phyloP scores from a whole-genome alignment of 2,797 vertebrate genomes.

The Myripristis jacobus region DNA sequence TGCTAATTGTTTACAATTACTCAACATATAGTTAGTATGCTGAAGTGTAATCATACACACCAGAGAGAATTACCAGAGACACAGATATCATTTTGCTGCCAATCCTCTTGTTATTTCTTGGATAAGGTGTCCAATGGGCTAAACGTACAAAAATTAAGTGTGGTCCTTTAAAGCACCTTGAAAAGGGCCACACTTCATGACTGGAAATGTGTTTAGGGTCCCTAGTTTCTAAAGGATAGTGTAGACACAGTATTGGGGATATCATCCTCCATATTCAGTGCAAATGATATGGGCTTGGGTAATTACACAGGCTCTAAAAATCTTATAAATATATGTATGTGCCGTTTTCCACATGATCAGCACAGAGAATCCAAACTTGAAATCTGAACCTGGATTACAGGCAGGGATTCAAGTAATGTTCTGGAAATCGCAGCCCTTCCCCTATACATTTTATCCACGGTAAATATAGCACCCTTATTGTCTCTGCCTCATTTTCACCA shows the following conservation, averaged over 20 bases:
- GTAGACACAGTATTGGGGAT: conserved; percentile 43
- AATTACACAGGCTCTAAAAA: conserved; percentile 46
- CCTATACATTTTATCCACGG: neutral
- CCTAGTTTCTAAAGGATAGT: conserved; percentile 36
- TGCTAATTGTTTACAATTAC: neutral
- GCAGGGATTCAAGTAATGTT: conserved; percentile 27
- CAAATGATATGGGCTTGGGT: conserved; percentile 52
- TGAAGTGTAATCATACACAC: neutral
- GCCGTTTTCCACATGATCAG: conserved; percentile 31
- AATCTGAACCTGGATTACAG: conserved; percentile 30
- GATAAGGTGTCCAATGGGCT: conserved; percentile 1
- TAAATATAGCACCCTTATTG: conserved; percentile 38
- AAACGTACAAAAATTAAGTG: conserved; percentile 17
- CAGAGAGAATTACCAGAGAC: neutral
- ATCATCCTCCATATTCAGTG: conserved; percentile 37
- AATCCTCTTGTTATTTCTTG: too few relatives aligned
- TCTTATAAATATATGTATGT: conserved; percentile 6
- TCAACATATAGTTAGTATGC: neutral
- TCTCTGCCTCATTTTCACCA: conserved; percentile 33
- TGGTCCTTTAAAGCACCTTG: conserved; percentile 14
- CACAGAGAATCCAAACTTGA: conserved; percentile 50
- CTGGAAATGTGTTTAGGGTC: conserved; percentile 47
- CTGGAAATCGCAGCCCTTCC: conserved; percentile 13
- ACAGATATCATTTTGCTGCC: too few relatives aligned
- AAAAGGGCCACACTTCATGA: conserved; percentile 20